These are phyloP conservation scores for Orchestia grillus DNA, from an alignment of 1,140 invertebrate genomes.

Conservation along the genomic window DNA sequence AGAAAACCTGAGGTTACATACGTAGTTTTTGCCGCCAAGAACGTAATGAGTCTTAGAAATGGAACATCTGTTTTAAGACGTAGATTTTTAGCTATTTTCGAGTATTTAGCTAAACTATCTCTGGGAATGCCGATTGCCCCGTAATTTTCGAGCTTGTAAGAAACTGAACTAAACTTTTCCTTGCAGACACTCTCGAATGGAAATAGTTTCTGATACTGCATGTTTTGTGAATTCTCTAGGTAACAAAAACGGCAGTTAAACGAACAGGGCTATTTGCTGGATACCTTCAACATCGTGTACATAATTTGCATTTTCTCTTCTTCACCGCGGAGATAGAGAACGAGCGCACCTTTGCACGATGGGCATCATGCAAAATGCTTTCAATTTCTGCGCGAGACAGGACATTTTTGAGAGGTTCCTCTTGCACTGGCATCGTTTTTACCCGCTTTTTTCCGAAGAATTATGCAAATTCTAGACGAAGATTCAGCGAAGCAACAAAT, in stretches of 20 bases:
- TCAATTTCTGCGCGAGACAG: not conserved
- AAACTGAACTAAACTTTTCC: not conserved
- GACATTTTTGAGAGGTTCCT: not conserved
- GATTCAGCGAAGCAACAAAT: conserved; percentile 6
- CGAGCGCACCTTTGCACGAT: not conserved
- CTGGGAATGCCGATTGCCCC: not conserved
- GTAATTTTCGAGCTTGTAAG: not conserved
- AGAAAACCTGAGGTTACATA: no score
- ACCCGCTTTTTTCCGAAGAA: not conserved
- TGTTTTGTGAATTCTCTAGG: not conserved
- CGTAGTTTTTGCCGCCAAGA: no score
- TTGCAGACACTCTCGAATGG: not conserved
- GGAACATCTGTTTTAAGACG: no score
- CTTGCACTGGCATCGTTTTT: not conserved
- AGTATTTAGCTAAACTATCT: no score
- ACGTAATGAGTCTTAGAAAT: no score
- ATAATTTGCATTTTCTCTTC: not conserved
- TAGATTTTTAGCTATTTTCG: no score
- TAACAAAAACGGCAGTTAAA: not conserved
- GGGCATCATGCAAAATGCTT: not conserved
- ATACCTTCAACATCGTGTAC: not conserved
- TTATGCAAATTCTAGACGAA: conserved; percentile 44
- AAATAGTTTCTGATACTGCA: not conserved
- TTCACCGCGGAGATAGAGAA: not conserved
- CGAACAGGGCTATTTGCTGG: not conserved